Conservation (phyloP, 1,140 invertebrate genomes). For the Heliconius hewitsoni region DNA sequence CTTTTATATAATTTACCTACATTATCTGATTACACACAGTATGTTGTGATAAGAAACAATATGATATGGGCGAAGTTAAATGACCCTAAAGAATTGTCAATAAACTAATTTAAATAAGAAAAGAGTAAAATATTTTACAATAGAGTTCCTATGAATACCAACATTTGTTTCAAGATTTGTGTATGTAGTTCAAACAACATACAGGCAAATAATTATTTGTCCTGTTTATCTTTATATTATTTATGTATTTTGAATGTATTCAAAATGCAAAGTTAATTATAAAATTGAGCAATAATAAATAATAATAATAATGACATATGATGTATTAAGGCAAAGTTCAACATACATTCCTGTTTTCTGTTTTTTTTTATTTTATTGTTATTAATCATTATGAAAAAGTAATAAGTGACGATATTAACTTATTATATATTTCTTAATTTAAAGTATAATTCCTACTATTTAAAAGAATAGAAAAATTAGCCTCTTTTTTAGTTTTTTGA, state of each 20-base stretch:
- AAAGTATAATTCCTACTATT: too few species aligned
- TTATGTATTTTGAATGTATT: neutral
- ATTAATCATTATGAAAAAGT: too few species aligned
- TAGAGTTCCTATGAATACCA: neutral
- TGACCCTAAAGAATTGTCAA: neutral
- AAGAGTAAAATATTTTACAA: neutral
- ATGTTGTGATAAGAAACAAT: neutral
- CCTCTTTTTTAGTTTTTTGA: too few species aligned
- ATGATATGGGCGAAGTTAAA: neutral
- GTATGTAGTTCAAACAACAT: neutral
- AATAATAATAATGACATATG: neutral
- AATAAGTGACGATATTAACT: too few species aligned
- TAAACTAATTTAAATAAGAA: neutral
- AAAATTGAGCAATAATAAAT: neutral
- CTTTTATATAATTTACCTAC: neutral
- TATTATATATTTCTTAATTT: too few species aligned
- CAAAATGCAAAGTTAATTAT: neutral
- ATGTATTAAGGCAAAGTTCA: too few species aligned
- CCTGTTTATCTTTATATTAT: neutral
- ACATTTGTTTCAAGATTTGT: neutral
- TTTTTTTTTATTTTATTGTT: too few species aligned
- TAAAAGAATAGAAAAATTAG: too few species aligned
- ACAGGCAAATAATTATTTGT: neutral
- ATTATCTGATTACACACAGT: neutral
- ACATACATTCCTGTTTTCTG: too few species aligned